Evolutionary conservation across 2,797 vertebrate genomes (phyloP), one percentile per base, ranked within the genome.

Genomic region (Sphenopsis melanotis): DNA sequence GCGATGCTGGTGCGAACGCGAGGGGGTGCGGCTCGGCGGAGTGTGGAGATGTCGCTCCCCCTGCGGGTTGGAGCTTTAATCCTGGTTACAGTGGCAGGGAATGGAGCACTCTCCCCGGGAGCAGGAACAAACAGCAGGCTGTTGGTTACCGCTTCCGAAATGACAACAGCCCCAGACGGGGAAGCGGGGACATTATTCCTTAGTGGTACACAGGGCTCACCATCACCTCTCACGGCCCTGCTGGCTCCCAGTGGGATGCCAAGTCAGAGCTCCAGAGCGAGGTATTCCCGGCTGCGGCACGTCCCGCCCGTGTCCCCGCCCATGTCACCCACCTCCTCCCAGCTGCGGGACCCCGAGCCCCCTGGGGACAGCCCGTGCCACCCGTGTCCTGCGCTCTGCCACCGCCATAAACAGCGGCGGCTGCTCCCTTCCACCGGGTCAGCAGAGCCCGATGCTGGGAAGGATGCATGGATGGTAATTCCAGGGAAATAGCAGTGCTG

Each of bases 21-120:
- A 20, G 14, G 32, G 18, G 2, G 0, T 2, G 52, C 10, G 49
- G 53, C 19, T 3, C 8, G 24, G 39, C 4, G 10, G 36, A 3
- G 24, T 0, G 2, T 0, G 57, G 50, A 12, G 24, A 7, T 23
- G 60, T 4, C 3, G 4, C 27, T 39, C 10, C 4, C 36, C 5
- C 12, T 4, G n/a, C 7, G 1, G 11, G 8, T 11, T 14, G 6
- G 32, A 23, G 32, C 30, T 0, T 12, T 4, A 5, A 9, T 37
- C 36, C n/a, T 6, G 64, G 11, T 41, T 27, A 8, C 23, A 6
- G 0, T 0, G 52, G 50, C 5, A 3, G 37, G 10, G 52, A 30
- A 42, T 0, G 56, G n/a, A 64, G 32, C 26, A 0, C 9, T 32
- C 12, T 4, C 1, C 23, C 7, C 13, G 0, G 3, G 6, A 30